A percentile compares a stretch with the other conserved stretches of the same genome.
These are phyloP conservation scores for Aporophyla lueneburgensis DNA, from an alignment of 2,888 invertebrate species.

Conservation along the genomic window DNA sequence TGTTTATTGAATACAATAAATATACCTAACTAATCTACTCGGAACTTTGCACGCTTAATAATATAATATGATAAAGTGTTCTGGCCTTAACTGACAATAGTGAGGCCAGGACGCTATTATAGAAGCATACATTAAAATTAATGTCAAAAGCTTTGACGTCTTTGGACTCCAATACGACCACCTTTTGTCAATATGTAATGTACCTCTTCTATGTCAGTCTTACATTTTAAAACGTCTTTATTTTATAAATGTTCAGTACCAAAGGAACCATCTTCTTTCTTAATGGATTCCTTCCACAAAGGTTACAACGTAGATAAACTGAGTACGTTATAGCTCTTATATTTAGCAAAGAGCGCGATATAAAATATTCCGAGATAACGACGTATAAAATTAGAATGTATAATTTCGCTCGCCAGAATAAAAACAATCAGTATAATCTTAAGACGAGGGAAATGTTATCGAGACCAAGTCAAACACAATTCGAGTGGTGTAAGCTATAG, in stretches of 20 bases:
- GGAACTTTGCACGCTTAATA: too few species aligned
- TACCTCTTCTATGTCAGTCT: too few species aligned
- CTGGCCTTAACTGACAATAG: too few species aligned
- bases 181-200: too few species aligned
- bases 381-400: constrained; percentile 60
- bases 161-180: too few species aligned
- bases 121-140: too few species aligned
- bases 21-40: too few species aligned
- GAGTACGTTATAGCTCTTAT: constrained; percentile 48
- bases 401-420: constrained; percentile 49
- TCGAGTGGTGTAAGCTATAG: constrained; percentile 61
- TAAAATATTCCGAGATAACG: constrained; percentile 55
- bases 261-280: constrained; percentile 49
- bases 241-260: constrained; percentile 21
- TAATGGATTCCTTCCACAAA: constrained; percentile 43
- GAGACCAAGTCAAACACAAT: constrained; percentile 58
- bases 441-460: constrained; percentile 35
- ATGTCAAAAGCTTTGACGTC: too few species aligned
- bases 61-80: too few species aligned
- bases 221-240: constrained; percentile 13
- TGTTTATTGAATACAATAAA: too few species aligned
- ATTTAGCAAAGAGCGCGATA: constrained; percentile 47
- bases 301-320: constrained; percentile 56
- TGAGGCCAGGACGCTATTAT: too few species aligned
- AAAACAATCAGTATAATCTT: constrained; percentile 29